phyloP scores from a whole-genome alignment of 2,113 vertebrate genomes.

The Phoenicopterus ruber region DNA sequence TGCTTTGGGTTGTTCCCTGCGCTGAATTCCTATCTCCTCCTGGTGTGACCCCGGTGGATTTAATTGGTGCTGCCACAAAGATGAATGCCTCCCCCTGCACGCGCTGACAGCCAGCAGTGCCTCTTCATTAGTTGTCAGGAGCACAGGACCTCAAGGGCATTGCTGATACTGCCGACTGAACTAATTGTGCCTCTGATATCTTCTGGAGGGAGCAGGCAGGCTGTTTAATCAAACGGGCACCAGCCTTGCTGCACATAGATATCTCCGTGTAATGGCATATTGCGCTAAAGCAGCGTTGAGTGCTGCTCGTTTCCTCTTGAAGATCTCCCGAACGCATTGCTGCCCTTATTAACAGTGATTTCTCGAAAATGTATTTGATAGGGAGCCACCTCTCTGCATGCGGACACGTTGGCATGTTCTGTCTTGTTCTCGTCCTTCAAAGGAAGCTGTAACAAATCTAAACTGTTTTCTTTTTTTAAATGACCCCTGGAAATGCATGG shows the following conservation, averaged over 20 bases:
- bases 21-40: not conserved
- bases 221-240: not conserved
- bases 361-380: not conserved
- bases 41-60: not conserved
- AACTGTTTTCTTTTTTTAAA: not conserved
- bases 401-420: not conserved
- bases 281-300: not conserved
- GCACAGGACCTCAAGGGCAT: conserved; percentile 52
- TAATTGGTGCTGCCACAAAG: conserved; percentile 63
- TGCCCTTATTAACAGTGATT: not conserved
- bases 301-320: rapidly evolving
- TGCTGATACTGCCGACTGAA: conserved; percentile 10
- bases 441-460: not conserved
- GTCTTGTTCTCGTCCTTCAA: not conserved
- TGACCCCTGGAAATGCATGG: not conserved
- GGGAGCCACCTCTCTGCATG: not conserved
- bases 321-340: not conserved
- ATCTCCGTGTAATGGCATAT: rapidly evolving
- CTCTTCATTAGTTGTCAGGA: conserved; percentile 61
- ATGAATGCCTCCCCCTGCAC: conserved; percentile 31
- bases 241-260: not conserved
- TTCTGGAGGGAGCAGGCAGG: not conserved
- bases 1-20: not conserved
- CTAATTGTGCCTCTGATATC: conserved; percentile 46
- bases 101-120: conserved; percentile 52